Percentiles rank a stretch among this genome's conserved stretches.
Conservation (phyloP, 92 coral and sea anemone species). For the Epizoanthus illoricatus region DNA sequence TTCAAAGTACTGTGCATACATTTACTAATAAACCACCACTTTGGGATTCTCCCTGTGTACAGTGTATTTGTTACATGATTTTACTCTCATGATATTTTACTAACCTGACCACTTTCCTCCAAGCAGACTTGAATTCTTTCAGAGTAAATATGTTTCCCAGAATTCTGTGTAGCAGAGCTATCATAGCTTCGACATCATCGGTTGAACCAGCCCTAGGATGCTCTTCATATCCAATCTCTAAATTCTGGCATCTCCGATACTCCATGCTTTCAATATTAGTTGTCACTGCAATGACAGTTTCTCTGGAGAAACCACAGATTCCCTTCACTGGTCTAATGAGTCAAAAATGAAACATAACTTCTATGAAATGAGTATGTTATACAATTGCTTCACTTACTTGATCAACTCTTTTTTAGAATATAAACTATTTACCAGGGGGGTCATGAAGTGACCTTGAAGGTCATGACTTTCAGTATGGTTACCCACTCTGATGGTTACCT, state of each 20-base stretch:
- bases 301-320: conserved; percentile 59
- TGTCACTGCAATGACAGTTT: conserved; percentile 65
- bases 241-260: conserved; percentile 51
- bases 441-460: too few relatives aligned
- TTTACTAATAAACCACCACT: too few relatives aligned
- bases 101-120: conserved; percentile 58
- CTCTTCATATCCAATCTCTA: conserved; percentile 51
- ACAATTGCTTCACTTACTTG: not conserved
- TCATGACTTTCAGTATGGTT: too few relatives aligned
- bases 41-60: too few relatives aligned
- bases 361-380: not conserved
- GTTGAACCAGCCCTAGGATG: conserved; percentile 71
- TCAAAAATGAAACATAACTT: conserved; percentile 12
- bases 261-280: conserved; percentile 65
- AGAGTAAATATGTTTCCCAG: conserved; percentile 58
- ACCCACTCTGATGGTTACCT: too few relatives aligned
- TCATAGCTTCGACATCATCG: conserved; percentile 68
- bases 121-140: conserved; percentile 56
- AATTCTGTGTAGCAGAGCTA: conserved; percentile 52
- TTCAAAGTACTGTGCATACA: too few relatives aligned
- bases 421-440: too few relatives aligned
- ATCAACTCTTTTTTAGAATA: not conserved
- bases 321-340: conserved; percentile 59
- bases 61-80: too few relatives aligned
- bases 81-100: too few relatives aligned